A percentile compares a stretch with the other conserved stretches of the same genome.
Evolutionary conservation across 2,888 invertebrate species (phyloP).

Genomic region (Ypsolopha sequella): DNA sequence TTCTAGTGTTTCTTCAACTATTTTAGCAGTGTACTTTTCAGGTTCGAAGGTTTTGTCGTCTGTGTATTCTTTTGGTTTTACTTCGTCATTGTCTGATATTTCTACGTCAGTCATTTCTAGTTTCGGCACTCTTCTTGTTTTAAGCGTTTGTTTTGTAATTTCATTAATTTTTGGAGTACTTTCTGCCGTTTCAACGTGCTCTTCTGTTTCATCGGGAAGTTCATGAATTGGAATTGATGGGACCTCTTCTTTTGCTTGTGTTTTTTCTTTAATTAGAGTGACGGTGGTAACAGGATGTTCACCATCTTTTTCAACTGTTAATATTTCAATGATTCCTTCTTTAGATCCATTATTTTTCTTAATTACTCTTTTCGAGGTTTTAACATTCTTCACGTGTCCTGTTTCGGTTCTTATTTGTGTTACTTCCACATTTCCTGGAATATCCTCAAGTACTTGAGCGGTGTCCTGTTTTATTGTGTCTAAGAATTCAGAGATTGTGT

Average conservation of each 20-base stretch:
- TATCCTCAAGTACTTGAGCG: conserved; percentile 27
- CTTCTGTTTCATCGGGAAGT: conserved; percentile 15
- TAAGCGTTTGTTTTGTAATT: conserved; percentile 22
- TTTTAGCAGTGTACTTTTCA: conserved; percentile 2
- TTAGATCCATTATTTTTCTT: conserved; percentile 50
- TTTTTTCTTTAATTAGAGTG: conserved; percentile 27
- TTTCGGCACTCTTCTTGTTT: conserved; percentile 21
- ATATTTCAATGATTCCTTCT: conserved; percentile 54
- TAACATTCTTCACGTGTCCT: conserved; percentile 32
- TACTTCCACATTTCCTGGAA: conserved; percentile 34
- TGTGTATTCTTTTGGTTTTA: conserved; percentile 30
- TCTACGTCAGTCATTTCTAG: conserved; percentile 23
- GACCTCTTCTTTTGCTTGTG: conserved; percentile 27
- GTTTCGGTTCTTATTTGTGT: conserved; percentile 41
- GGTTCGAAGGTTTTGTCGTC: conserved; percentile 9
- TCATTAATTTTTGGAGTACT: conserved; percentile 22
- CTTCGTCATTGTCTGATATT: conserved; percentile 28
- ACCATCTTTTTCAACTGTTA: conserved; percentile 46
- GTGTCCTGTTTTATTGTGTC: conserved; percentile 11
- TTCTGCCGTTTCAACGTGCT: conserved; percentile 12
- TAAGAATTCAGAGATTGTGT: conserved; percentile 15
- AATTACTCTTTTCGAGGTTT: conserved; percentile 47
- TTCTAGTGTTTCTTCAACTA: conserved; percentile 8
- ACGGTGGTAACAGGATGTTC: conserved; percentile 35
- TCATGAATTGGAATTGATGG: conserved; percentile 21